Conservation (phyloP, 1,140 invertebrate species). For the Triops cancriformis region DNA sequence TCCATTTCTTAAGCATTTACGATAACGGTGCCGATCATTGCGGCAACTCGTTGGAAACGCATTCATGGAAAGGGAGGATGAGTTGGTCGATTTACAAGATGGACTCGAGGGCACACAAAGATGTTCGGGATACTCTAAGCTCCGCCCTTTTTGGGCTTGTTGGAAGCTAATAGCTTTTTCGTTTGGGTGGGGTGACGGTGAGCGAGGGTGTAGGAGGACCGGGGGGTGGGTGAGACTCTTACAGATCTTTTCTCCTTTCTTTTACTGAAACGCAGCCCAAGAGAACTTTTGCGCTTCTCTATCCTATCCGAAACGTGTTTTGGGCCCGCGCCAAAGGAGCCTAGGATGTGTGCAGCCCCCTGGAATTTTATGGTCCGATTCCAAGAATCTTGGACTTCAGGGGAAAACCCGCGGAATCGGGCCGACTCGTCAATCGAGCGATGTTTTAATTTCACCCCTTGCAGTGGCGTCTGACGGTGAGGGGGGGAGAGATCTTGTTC, state of each 20-base stretch:
- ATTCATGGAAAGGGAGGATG: not conserved
- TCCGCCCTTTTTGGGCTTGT: not conserved
- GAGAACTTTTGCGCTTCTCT: not conserved
- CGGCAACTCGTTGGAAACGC: too few relatives aligned
- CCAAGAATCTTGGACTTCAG: not conserved
- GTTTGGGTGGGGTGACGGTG: too few relatives aligned
- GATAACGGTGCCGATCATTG: too few relatives aligned
- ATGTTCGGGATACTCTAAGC: not conserved
- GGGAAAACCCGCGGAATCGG: too few relatives aligned
- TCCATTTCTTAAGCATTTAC: too few relatives aligned
- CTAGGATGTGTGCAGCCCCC: not conserved
- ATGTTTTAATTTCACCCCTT: too few relatives aligned
- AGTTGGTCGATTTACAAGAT: not conserved
- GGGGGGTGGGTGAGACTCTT: not conserved
- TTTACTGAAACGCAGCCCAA: not conserved
- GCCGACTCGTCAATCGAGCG: too few relatives aligned
- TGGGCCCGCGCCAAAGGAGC: not conserved
- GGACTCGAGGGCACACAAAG: slow-evolving; percentile 1
- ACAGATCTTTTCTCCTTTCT: not conserved
- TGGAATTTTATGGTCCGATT: not conserved
- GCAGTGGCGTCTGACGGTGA: too few relatives aligned
- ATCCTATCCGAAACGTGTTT: not conserved
- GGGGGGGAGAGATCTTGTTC: too few relatives aligned
- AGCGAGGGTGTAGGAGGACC: too few relatives aligned
- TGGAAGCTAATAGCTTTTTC: slow-evolving; percentile 7